Evolutionary conservation across 2,888 invertebrate species (phyloP), one percentile per base, ranked within the genome.

Genomic region (Folsomia candida): DNA sequence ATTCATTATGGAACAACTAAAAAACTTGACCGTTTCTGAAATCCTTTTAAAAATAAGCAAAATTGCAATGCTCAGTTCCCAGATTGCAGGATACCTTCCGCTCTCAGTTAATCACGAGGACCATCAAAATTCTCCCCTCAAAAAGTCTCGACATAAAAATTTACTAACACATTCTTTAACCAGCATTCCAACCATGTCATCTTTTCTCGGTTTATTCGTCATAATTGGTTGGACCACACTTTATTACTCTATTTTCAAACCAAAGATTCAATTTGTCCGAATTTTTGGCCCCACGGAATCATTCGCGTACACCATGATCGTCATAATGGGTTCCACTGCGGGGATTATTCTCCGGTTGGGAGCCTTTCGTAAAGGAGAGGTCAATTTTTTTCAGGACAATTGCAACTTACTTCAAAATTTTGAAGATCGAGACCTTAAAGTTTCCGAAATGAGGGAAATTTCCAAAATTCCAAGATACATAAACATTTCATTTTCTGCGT

Each of bases 271-370:
- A 2, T 60, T 70, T 26, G 2, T 28, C 4, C 66, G 63, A 66
- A 9, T 65, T 1, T 70, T 73, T 28, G 70, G 70, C n/a, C 73
- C 67, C 18, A 73, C 73, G 1, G 73, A 73, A 51, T 47, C n/a
- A 11, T 28, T 70, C 24, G 67, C 68, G 0, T 66, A 73, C 26
- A 54, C 24, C 47, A 59, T 73, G n/a, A 64, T 70, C 51, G 22
- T 70, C 3, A 1, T 61, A 2, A 20, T 47, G 28, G 61, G 60
- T 1, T 61, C 68, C 6, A 20, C 59, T 26, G 60, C 37, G 3
- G 29, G 70, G 11, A 14, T 70, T n/a, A 60, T 60, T 18, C 47
- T 67, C 22, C 57, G 51, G 24, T 22, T 67, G 24, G 63, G 67
- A 6, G 51, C 64, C 25, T 6, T 72, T 22, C 29, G 25, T 1